phyloP scores from a whole-genome alignment of 2,113 vertebrate species.

The Antennarius striatus region DNA sequence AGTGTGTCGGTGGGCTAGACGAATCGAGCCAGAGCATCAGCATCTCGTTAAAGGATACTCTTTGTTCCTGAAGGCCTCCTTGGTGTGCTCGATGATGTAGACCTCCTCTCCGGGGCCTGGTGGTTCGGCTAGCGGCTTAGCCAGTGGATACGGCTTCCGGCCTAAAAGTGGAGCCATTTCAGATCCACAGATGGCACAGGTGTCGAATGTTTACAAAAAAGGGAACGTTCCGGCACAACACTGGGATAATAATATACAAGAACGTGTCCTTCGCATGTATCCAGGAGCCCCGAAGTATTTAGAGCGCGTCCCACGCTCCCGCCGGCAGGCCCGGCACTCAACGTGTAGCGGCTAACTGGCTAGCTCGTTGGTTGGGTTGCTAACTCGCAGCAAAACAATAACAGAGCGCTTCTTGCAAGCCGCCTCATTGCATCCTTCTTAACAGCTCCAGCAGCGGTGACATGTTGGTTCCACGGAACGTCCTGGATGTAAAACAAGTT shows the following conservation, averaged over 20 bases:
- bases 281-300: constrained; percentile 16
- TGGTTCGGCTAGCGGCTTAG: constrained; percentile 85
- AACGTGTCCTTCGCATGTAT: constrained; percentile 56
- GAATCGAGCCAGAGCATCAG: constrained; percentile 21
- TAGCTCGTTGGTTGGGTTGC: constrained; percentile 53
- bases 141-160: constrained; percentile 92
- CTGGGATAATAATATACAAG: constrained; percentile 8
- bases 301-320: constrained; percentile 53
- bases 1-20: constrained; percentile 5
- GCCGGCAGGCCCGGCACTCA: constrained; percentile 73
- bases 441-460: constrained; percentile 2
- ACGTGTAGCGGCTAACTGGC: constrained; percentile 64
- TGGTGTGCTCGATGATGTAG: constrained; percentile 90
- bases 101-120: constrained; percentile 86
- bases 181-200: constrained; percentile 53
- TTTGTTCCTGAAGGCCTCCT: constrained; percentile 96
- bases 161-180: constrained; percentile 94
- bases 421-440: constrained; percentile 63
- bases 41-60: constrained; percentile 87
- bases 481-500: background rate
- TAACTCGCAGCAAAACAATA: constrained; percentile 76
- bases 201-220: constrained; percentile 15
- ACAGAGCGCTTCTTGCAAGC: constrained; percentile 50
- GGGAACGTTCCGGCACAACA: constrained; percentile 5
- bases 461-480: constrained; percentile 29